Evolutionary conservation across 1,140 invertebrate species (phyloP).

Genomic region (Gryon sp.): DNA sequence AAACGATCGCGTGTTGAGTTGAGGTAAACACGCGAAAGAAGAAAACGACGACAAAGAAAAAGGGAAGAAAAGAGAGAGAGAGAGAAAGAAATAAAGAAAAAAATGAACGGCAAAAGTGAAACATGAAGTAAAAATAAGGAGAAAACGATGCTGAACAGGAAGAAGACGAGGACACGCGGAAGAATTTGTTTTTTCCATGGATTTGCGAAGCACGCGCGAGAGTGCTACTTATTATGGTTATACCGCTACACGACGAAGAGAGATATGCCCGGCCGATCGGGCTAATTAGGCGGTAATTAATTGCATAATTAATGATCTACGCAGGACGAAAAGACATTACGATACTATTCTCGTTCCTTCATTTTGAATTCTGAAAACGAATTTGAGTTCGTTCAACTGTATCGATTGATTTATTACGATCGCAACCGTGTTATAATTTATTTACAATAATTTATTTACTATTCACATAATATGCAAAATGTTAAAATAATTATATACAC

Average conservation of each 20-base stretch:
- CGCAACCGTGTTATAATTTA: too few relatives aligned
- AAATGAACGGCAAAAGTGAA: slow-evolving; percentile 44
- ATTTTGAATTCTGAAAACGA: slow-evolving; percentile 18
- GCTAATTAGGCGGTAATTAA: slow-evolving; percentile 75
- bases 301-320: slow-evolving; percentile 71
- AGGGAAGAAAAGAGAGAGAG: too few relatives aligned
- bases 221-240: slow-evolving; percentile 27
- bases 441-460: too few relatives aligned
- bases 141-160: slow-evolving; percentile 25
- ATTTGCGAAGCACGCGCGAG: slow-evolving; percentile 54
- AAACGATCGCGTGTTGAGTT: slow-evolving; percentile 48
- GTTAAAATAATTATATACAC: too few relatives aligned
- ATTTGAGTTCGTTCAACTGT: not conserved
- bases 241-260: slow-evolving; percentile 27
- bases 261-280: slow-evolving; percentile 55
- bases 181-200: slow-evolving; percentile 21
- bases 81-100: too few relatives aligned
- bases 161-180: slow-evolving; percentile 39
- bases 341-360: slow-evolving; percentile 18
- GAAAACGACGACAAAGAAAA: too few relatives aligned
- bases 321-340: slow-evolving; percentile 35
- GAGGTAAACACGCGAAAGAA: slow-evolving; percentile 42
- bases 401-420: not conserved
- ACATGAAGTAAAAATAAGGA: slow-evolving; percentile 25
- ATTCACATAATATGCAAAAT: too few relatives aligned